Evolutionary conservation across 1,140 invertebrate species (phyloP), one percentile per base, ranked within the genome.

Genomic region (Neodiprion pinetum): DNA sequence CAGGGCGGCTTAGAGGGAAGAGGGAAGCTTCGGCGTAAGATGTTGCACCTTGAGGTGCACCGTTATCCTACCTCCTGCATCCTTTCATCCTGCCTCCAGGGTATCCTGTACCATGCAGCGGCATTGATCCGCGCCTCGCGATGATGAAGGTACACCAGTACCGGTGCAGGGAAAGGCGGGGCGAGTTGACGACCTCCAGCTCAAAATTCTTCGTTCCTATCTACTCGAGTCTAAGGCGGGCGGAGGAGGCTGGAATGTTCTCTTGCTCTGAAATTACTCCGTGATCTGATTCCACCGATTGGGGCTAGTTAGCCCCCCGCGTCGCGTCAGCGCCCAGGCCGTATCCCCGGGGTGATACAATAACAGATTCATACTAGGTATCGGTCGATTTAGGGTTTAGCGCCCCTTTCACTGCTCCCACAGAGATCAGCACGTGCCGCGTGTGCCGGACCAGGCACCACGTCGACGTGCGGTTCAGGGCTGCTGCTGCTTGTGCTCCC

Each of bases 341-440:
- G 5, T 9, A 61, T 61, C 53, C 53, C 53, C 53, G 11, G 28
- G 53, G 53, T 61, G 11, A 61, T 61, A 61, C 53, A 61, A 61
- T 61, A 61, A 61, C 53, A 61, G 53, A 61, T 61, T 61, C 53
- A 61, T 61, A 61, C 5, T 61, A 61, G 53, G 53, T 61, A 61
- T 61, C 53, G 53, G 53, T 61, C 53, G 53, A 61, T 61, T 61
- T 61, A 61, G 53, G 53, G 53, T 61, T 61, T 61, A 61, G 53
- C 53, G 53, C 53, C 53, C 53, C 53, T 61, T 61, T 61, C 53
- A 61, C 53, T 61, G 53, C 53, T 61, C 53, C 53, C 53, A 61
- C 53, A 61, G 53, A 61, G 53, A 61, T 61, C 53, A 61, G 53
- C 53, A 61, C 53, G 53, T 61, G 53, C 53, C 53, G 53, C 53